A percentile compares a stretch with the other conserved stretches of the same genome.
These are phyloP conservation scores for Pemphredon lugubris DNA, from an alignment of 2,888 invertebrate species.

Conservation along the genomic window DNA sequence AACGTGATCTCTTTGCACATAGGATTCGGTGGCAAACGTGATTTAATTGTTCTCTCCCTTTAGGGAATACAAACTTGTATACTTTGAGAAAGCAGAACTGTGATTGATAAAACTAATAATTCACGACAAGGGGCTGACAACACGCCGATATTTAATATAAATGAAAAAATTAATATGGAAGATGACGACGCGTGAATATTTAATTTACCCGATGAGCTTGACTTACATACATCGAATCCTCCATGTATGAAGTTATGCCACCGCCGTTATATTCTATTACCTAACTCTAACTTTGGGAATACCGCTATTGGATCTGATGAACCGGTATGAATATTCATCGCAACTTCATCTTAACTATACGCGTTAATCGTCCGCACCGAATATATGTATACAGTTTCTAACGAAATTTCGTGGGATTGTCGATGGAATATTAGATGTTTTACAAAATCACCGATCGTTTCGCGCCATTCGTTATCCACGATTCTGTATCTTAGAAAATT, in stretches of 20 bases:
- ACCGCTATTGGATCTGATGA: constrained; percentile 6
- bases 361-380: too few species aligned
- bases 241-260: too few species aligned
- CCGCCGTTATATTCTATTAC: too few species aligned
- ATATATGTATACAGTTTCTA: not conserved
- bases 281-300: constrained; percentile 5
- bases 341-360: constrained; percentile 10
- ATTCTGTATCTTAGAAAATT: too few species aligned
- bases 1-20: constrained; percentile 3
- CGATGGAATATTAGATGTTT: not conserved
- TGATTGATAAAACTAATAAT: not conserved
- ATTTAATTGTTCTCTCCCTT: not conserved
- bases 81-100: not conserved
- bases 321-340: constrained; percentile 33
- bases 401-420: not conserved
- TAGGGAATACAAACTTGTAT: not conserved
- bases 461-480: too few species aligned
- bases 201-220: too few species aligned
- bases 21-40: constrained; percentile 1
- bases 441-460: too few species aligned
- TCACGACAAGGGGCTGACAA: too few species aligned
- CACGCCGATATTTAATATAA: too few species aligned
- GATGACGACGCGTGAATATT: too few species aligned
- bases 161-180: too few species aligned
- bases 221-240: too few species aligned